Evolutionary conservation across 2,113 vertebrate species (phyloP).

Genomic region (Dromiciops gliroides): DNA sequence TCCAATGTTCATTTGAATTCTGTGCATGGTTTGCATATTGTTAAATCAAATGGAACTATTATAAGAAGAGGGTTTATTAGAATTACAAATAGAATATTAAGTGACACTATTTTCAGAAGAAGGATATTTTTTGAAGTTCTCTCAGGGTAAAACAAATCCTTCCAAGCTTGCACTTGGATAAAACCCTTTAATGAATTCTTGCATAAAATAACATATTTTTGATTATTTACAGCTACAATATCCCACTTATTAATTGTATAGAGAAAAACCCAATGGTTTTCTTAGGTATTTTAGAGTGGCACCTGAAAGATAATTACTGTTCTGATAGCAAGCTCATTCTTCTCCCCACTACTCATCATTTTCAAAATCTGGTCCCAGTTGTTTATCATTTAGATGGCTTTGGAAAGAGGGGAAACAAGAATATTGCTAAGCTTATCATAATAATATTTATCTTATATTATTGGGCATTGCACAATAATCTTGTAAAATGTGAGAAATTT

Average conservation of each 20-base stretch:
- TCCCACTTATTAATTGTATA: conserved; percentile 21
- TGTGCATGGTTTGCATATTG: not conserved
- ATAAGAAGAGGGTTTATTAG: conserved; percentile 27
- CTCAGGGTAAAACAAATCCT: conserved; percentile 22
- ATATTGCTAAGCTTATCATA: not conserved
- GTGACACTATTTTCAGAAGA: not conserved
- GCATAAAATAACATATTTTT: conserved; percentile 21
- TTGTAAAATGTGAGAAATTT: not conserved
- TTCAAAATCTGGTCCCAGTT: not conserved
- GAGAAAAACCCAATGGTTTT: conserved; percentile 14
- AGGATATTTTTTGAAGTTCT: conserved; percentile 28
- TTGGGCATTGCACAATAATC: not conserved
- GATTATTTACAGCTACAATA: conserved; percentile 55
- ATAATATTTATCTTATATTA: not conserved
- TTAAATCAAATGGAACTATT: conserved; percentile 39
- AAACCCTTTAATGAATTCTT: conserved; percentile 28
- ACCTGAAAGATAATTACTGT: not conserved
- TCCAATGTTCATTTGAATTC: conserved; percentile 17
- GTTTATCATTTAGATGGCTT: not conserved
- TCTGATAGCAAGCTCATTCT: not conserved
- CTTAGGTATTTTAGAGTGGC: conserved; percentile 26
- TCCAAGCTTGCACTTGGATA: conserved; percentile 45
- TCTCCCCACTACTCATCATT: not conserved
- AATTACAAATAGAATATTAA: conserved; percentile 36
- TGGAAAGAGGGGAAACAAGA: not conserved